Evolutionary conservation across 2,797 vertebrate species (phyloP).

Genomic region (Setipinna tenuifilis): DNA sequence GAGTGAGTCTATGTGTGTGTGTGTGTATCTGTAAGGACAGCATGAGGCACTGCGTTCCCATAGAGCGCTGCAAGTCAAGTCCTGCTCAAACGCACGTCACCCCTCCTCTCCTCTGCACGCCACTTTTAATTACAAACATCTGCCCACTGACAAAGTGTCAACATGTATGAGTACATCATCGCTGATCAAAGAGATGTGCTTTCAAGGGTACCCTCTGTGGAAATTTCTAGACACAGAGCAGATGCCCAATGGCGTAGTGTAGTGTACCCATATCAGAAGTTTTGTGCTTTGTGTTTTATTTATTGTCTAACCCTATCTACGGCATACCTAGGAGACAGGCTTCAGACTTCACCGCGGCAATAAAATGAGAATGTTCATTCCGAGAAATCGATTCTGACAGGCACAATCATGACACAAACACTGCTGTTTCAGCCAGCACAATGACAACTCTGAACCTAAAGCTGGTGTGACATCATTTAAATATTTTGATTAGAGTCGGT

Average conservation of each 20-base stretch:
- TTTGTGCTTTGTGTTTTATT: not conserved
- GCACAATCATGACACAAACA: not conserved
- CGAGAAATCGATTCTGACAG: too few relatives aligned
- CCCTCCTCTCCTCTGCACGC: not conserved
- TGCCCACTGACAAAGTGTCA: not conserved
- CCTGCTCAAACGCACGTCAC: not conserved
- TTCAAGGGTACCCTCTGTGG: not conserved
- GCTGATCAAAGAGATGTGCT: slow-evolving; percentile 6
- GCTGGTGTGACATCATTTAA: not conserved
- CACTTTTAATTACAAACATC: slow-evolving; percentile 5
- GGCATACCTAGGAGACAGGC: too few relatives aligned
- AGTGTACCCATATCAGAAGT: not conserved
- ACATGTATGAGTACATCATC: not conserved
- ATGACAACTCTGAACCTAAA: not conserved
- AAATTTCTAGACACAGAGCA: not conserved
- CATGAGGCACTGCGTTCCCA: not conserved
- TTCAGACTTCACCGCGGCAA: too few relatives aligned
- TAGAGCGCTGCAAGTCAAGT: not conserved
- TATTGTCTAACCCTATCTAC: too few relatives aligned
- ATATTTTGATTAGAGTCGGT: not conserved
- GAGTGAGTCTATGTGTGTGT: too few relatives aligned
- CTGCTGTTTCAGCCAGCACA: not conserved
- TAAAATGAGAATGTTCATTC: too few relatives aligned
- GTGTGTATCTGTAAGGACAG: not conserved
- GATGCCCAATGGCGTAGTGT: not conserved